Conservation (phyloP, 2,113 vertebrate species). For the Rhinichthys klamathensis region DNA sequence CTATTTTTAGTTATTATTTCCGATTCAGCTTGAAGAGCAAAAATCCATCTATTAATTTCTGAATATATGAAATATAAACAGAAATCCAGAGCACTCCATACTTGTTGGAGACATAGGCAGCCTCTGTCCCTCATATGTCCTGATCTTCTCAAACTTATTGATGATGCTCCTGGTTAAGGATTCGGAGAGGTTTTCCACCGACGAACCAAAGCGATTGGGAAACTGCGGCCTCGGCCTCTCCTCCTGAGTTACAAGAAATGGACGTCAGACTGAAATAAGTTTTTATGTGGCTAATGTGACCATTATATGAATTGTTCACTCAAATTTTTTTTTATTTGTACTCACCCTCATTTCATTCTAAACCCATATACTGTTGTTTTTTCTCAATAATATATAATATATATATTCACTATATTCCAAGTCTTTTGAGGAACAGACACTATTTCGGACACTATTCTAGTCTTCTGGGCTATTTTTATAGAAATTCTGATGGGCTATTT, state of each 20-base stretch:
- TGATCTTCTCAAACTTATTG: conserved; percentile 75
- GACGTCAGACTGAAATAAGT: neutral
- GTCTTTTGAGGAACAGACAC: too few relatives aligned
- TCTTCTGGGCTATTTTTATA: too few relatives aligned
- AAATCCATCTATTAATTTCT: neutral
- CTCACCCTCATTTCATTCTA: neutral
- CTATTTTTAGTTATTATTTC: neutral
- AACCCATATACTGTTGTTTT: neutral
- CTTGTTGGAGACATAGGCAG: conserved; percentile 87
- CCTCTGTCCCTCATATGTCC: conserved; percentile 72
- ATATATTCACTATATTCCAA: too few relatives aligned
- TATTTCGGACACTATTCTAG: too few relatives aligned
- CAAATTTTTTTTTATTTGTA: too few relatives aligned
- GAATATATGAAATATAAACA: conserved; percentile 6
- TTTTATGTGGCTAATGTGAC: neutral
- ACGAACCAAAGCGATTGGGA: conserved; percentile 70
- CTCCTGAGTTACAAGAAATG: conserved; percentile 72
- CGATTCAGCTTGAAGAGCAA: neutral
- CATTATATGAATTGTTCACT: neutral
- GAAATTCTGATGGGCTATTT: neutral
- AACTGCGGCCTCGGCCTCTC: conserved; percentile 71
- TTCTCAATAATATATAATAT: neutral
- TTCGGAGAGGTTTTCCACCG: conserved; percentile 74
- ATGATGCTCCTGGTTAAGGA: conserved; percentile 70
- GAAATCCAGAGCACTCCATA: conserved; percentile 59